These are phyloP conservation scores for Nannobrachium achirus DNA, from an alignment of 2,113 vertebrate species.

Conservation along the genomic window DNA sequence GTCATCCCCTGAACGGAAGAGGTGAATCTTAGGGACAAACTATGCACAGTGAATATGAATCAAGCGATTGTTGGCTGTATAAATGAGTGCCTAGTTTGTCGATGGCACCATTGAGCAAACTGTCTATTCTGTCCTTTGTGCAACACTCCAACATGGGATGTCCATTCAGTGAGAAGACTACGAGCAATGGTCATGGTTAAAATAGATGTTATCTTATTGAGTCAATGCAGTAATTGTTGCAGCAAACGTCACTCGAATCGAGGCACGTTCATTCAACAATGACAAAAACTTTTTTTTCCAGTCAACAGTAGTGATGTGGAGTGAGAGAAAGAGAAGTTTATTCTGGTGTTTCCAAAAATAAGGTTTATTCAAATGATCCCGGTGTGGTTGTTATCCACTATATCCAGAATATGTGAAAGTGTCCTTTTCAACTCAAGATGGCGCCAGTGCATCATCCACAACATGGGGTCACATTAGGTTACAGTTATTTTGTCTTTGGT, in stretches of 20 bases:
- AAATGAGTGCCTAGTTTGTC: constrained; percentile 53
- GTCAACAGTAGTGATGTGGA: too few relatives aligned
- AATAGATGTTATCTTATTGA: not conserved
- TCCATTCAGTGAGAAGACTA: constrained; percentile 10
- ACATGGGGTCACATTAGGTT: not conserved
- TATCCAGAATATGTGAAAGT: constrained; percentile 15
- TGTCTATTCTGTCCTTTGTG: constrained; percentile 23
- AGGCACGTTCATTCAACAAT: too few relatives aligned
- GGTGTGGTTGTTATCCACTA: too few relatives aligned
- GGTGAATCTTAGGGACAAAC: constrained; percentile 18
- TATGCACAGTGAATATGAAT: constrained; percentile 45
- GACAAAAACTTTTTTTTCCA: too few relatives aligned
- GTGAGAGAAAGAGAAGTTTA: too few relatives aligned
- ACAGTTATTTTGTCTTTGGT: not conserved
- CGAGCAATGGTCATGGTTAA: not conserved
- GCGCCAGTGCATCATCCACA: constrained; percentile 32
- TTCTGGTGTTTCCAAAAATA: too few relatives aligned
- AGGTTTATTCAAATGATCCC: too few relatives aligned
- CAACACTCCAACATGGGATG: not conserved
- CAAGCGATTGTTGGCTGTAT: constrained; percentile 47
- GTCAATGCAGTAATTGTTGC: constrained; percentile 22
- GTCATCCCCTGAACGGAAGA: constrained; percentile 34
- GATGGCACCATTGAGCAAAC: constrained; percentile 52
- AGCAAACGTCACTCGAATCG: too few relatives aligned
- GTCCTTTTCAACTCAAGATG: constrained; percentile 53